phyloP scores from a whole-genome alignment of 1,140 invertebrate genomes.

The Hyphantria cunea region DNA sequence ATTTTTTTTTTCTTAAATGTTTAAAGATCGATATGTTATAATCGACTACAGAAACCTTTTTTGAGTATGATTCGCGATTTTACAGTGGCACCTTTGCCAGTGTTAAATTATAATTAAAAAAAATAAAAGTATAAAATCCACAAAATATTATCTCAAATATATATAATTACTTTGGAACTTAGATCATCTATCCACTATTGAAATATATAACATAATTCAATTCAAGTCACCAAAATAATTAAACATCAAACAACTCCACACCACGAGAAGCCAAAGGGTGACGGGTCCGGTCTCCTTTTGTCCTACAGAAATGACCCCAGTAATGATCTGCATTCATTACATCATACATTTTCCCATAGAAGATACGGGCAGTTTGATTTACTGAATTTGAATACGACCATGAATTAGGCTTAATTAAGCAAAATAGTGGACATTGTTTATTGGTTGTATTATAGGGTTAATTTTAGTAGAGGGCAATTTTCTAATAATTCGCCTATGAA shows the following conservation, averaged over 20 bases:
- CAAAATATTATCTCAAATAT: too few relatives aligned
- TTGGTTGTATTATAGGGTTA: constrained; percentile 10
- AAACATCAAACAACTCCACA: constrained; percentile 42
- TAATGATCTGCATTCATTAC: constrained; percentile 72
- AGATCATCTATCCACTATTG: too few relatives aligned
- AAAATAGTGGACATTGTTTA: constrained; percentile 29
- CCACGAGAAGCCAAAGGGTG: constrained; percentile 61
- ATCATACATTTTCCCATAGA: constrained; percentile 72
- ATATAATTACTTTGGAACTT: too few relatives aligned
- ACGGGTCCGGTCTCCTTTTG: constrained; percentile 54
- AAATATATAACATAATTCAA: too few relatives aligned
- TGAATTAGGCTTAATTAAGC: constrained; percentile 76
- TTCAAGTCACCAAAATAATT: constrained; percentile 13
- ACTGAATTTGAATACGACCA: constrained; percentile 64
- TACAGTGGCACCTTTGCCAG: too few relatives aligned
- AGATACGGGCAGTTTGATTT: constrained; percentile 80
- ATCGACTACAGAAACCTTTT: too few relatives aligned
- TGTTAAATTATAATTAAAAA: too few relatives aligned
- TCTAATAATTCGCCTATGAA: constrained; percentile 4
- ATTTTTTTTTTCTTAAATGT: too few relatives aligned
- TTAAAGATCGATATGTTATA: too few relatives aligned
- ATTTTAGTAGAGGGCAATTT: constrained; percentile 14
- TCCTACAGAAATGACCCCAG: constrained; percentile 75
- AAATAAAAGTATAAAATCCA: too few relatives aligned
- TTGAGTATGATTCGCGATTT: too few relatives aligned